Evolutionary conservation across 2,113 vertebrate species (phyloP).

Genomic region (Cichladusa arquata): DNA sequence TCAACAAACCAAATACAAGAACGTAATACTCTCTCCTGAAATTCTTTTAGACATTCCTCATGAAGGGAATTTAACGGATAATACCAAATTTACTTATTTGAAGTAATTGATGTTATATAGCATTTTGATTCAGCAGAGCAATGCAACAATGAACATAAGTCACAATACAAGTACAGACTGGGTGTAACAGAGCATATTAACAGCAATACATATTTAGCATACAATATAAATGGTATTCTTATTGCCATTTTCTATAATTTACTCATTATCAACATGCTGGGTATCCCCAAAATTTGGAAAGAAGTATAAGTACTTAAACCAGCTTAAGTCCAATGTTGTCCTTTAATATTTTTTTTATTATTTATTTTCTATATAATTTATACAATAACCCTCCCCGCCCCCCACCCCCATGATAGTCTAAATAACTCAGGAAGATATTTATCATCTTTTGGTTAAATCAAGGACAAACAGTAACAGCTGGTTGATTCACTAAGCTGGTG

Average conservation of each 20-base stretch:
- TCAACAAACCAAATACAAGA: not conserved
- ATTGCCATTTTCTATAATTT: not conserved
- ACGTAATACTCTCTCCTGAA: not conserved
- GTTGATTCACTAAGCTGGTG: not conserved
- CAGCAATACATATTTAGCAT: not conserved
- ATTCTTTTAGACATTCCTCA: not conserved
- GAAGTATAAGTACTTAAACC: not conserved
- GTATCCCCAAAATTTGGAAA: not conserved
- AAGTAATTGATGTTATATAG: not conserved
- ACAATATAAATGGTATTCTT: not conserved
- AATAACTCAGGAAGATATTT: not conserved
- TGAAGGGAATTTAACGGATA: not conserved
- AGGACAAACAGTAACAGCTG: not conserved
- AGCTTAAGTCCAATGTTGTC: not conserved
- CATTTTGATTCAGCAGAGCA: not conserved
- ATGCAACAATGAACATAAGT: not conserved
- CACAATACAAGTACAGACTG: not conserved
- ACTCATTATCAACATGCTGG: not conserved
- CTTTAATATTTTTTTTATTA: not conserved
- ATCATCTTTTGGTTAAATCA: not conserved
- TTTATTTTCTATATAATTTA: not conserved
- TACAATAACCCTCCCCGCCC: rapidly evolving
- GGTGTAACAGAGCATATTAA: not conserved
- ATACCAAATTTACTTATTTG: not conserved
- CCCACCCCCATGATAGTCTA: not conserved